A percentile compares a stretch with the other conserved stretches of the same genome.
Evolutionary conservation across 2,113 vertebrate species (phyloP).

Genomic region (Lepus europaeus): DNA sequence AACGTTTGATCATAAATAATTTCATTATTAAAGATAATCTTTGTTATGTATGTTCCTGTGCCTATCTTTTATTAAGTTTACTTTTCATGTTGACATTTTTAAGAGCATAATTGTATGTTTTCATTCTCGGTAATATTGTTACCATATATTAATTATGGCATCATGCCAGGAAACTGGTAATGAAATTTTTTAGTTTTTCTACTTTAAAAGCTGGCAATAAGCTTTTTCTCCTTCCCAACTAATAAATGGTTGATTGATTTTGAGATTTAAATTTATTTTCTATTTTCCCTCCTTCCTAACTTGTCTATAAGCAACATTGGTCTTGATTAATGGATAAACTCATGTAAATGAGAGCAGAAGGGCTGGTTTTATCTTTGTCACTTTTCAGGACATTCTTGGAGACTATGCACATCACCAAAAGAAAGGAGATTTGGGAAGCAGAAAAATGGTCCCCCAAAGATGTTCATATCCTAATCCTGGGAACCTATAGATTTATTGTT

Average conservation of each 20-base stretch:
- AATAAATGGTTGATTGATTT: constrained; percentile 47
- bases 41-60: constrained; percentile 74
- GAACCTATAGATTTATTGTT: not conserved
- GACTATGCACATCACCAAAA: not conserved
- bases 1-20: constrained; percentile 83
- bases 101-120: constrained; percentile 79
- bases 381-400: not conserved
- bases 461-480: not conserved
- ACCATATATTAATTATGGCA: constrained; percentile 82
- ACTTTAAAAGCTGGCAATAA: constrained; percentile 13
- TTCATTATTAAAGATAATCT: constrained; percentile 83
- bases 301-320: not conserved
- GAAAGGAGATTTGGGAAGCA: not conserved
- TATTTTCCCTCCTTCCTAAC: constrained; percentile 22
- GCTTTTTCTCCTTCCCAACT: constrained; percentile 3
- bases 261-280: constrained; percentile 25
- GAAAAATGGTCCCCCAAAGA: not conserved
- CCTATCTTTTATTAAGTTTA: constrained; percentile 84
- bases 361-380: not conserved
- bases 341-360: not conserved
- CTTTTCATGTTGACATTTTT: constrained; percentile 85
- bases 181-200: constrained; percentile 64
- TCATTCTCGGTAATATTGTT: constrained; percentile 76
- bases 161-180: constrained; percentile 60
- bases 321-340: not conserved